Conservation (phyloP, 2,113 vertebrate species). For the Sapayoa aenigma region DNA sequence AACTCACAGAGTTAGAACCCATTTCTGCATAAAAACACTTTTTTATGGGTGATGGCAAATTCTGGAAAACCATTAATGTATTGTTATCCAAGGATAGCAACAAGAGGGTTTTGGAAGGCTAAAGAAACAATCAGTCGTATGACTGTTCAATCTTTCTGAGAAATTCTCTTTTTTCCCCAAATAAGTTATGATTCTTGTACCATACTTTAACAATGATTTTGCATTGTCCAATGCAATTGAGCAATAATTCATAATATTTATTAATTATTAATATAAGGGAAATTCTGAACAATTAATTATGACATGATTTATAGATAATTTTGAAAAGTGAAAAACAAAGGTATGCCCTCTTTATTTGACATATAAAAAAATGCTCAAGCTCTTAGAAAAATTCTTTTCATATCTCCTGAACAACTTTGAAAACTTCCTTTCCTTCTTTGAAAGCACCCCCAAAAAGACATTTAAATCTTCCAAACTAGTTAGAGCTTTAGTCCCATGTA, state of each 20-base stretch:
- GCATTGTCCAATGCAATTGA: background rate
- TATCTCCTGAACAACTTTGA: background rate
- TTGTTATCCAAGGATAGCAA: background rate
- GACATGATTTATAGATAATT: background rate
- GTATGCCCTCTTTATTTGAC: background rate
- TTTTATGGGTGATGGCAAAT: background rate
- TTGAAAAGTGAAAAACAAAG: background rate
- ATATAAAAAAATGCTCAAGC: background rate
- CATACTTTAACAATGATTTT: background rate
- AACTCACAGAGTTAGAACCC: background rate
- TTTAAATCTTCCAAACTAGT: background rate
- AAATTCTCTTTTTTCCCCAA: background rate
- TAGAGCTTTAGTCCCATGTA: background rate
- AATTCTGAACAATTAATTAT: background rate
- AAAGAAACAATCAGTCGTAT: background rate
- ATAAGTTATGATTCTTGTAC: background rate
- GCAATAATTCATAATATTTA: background rate
- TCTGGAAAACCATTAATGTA: background rate
- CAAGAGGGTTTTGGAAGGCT: background rate
- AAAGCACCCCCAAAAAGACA: background rate
- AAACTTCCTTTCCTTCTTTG: background rate
- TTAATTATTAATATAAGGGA: background rate
- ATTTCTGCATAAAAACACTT: background rate
- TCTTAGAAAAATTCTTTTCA: background rate
- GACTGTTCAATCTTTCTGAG: background rate